phyloP scores from a whole-genome alignment of 2,888 invertebrate genomes.

The Agriopis leucophaearia region DNA sequence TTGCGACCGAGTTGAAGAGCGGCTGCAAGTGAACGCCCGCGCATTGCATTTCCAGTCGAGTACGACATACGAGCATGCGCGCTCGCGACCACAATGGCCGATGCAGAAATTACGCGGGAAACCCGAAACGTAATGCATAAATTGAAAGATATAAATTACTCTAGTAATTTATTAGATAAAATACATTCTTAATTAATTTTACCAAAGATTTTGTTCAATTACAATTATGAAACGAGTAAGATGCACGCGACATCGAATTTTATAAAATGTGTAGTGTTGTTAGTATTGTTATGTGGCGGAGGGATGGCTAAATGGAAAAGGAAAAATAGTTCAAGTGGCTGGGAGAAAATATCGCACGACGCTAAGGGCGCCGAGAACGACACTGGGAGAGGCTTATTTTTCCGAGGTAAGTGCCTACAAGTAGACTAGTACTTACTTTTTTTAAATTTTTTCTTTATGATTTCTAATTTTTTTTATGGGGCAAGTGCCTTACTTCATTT shows the following conservation, averaged over 20 bases:
- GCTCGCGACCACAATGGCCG: conserved; percentile 62
- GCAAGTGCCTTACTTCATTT: too few species aligned
- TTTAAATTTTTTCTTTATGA: too few species aligned
- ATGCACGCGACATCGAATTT: conserved; percentile 69
- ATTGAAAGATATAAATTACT: conserved; percentile 8
- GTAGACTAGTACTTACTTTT: too few species aligned
- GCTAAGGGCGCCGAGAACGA: conserved; percentile 46
- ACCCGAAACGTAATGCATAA: conserved; percentile 38
- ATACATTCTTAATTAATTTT: conserved; percentile 6
- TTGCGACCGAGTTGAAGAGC: conserved; percentile 50
- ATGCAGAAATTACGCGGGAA: conserved; percentile 67
- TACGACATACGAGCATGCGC: conserved; percentile 68
- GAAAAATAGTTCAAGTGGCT: conserved; percentile 50
- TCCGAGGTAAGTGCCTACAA: conserved; percentile 59
- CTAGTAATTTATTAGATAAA: conserved; percentile 30
- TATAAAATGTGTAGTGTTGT: conserved; percentile 60
- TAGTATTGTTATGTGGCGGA: conserved; percentile 58
- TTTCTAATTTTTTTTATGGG: too few species aligned
- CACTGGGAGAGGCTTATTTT: conserved; percentile 64
- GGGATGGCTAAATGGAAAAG: conserved; percentile 56
- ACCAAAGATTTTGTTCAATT: conserved; percentile 61
- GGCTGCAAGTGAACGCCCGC: conserved; percentile 32
- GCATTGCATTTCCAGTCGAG: conserved; percentile 51
- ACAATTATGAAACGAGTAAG: conserved; percentile 73
- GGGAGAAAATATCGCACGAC: conserved; percentile 36